A percentile compares a stretch with the other conserved stretches of the same genome.
These are phyloP conservation scores for Astreopora myriophthalma DNA, from an alignment of 64 coral and sea anemone species.

Conservation along the genomic window DNA sequence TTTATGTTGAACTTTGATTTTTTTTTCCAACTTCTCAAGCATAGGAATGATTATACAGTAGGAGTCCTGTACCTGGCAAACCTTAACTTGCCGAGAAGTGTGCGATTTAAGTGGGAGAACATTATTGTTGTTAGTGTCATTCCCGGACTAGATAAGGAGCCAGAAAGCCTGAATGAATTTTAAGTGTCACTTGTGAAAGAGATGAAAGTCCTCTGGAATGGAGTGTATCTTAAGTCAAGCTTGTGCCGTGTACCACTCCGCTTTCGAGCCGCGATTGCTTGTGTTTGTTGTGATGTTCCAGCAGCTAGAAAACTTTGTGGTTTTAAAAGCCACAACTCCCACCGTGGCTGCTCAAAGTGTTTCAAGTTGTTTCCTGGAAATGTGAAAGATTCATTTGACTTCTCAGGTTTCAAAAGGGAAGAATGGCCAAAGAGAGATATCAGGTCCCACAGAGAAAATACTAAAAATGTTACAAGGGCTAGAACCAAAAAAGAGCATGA, in stretches of 20 bases:
- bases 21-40: slow-evolving; percentile 38
- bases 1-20: slow-evolving; percentile 48
- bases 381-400: slow-evolving; percentile 4
- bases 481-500: neutral
- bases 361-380: neutral
- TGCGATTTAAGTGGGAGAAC: slow-evolving; percentile 35
- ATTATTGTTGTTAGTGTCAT: slow-evolving; percentile 35
- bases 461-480: neutral
- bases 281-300: slow-evolving; percentile 26
- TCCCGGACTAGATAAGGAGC: slow-evolving; percentile 18
- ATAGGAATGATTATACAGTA: slow-evolving; percentile 39
- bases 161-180: slow-evolving; percentile 34
- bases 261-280: slow-evolving; percentile 4
- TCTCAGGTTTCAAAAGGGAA: slow-evolving; percentile 24
- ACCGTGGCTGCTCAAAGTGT: slow-evolving; percentile 2
- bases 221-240: slow-evolving; percentile 2
- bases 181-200: slow-evolving; percentile 15
- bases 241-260: neutral
- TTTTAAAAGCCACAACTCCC: neutral
- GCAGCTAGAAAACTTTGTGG: slow-evolving; percentile 19
- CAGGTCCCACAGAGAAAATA: neutral
- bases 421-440: slow-evolving; percentile 9
- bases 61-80: slow-evolving; percentile 23
- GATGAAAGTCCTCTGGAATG: slow-evolving; percentile 20
- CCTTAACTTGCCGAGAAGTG: slow-evolving; percentile 6